Percentiles rank a stretch among this genome's conserved stretches.
Conservation (phyloP, 2,797 vertebrate genomes). For the Rhincodon typus region DNA sequence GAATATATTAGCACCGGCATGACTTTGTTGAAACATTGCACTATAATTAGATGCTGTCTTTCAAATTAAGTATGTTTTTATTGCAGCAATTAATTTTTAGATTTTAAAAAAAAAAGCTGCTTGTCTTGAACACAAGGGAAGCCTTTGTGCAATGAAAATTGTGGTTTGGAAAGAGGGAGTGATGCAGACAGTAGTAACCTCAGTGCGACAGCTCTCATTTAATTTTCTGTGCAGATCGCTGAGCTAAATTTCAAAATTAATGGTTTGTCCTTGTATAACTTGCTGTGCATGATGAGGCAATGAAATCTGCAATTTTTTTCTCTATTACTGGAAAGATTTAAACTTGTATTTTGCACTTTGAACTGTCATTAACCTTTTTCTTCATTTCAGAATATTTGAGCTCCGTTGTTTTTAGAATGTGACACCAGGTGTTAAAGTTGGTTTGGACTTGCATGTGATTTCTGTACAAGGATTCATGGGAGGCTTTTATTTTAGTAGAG, state of each 20-base stretch:
- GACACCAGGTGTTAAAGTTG: background rate
- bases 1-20: background rate
- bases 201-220: background rate
- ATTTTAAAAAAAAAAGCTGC: background rate
- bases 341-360: background rate
- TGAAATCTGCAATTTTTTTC: background rate
- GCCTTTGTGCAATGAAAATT: background rate
- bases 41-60: too few relatives aligned
- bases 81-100: background rate
- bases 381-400: background rate
- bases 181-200: background rate
- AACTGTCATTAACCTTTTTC: background rate
- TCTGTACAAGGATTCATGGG: background rate
- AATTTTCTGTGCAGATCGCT: background rate
- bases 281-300: background rate
- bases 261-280: background rate
- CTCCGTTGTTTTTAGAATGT: background rate
- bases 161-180: background rate
- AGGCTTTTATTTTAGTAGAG: background rate
- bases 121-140: background rate
- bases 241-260: background rate
- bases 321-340: background rate
- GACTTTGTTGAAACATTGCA: background rate
- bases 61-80: too few relatives aligned
- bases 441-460: background rate